Evolutionary conservation across 1,140 invertebrate species (phyloP), one percentile per base, ranked within the genome.

Genomic region (Chrysomallon squamiferum): DNA sequence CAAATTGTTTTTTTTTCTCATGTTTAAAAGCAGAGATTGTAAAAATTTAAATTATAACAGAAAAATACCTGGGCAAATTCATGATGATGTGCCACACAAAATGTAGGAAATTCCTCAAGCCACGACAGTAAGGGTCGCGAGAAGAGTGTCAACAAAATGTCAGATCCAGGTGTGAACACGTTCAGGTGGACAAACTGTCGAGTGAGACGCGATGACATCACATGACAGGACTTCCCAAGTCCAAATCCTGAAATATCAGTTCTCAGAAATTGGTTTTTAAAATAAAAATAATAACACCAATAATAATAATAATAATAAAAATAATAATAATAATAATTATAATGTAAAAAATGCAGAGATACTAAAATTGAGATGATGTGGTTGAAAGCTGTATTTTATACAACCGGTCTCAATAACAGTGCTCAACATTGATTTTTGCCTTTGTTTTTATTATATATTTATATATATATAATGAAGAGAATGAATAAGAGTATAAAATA

Each of bases 41-140:
- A n/a, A n/a, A n/a, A n/a, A n/a, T n/a, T n/a, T n/a, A n/a, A n/a
- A n/a, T n/a, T n/a, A n/a, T n/a, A n/a, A n/a, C n/a, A n/a, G n/a
- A n/a, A n/a, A 41, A 41, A 60, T 71, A 85, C 84, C 76, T 75
- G 79, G 7, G 82, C 77, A 72, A 83, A 79, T 65, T 85, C 83
- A 72, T 73, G 72, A 52, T 80, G 81, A 58, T 85, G 80, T 54
- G 84, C 78, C 22, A 85, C 76, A 45, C 81, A 76, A 50, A 77
- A 78, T 9, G 78, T 78, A 29, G 83, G 84, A 68, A 86, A 85
- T 59, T 85, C 84, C 65, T 85, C 84, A 7, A 86, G 72, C 84
- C 84, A 85, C 29, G 76, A 71, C 50, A 77, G 81, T 22, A 85
- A 60, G 29, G 70, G 75, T 20, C 72, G 62, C 4, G 76, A 78